Evolutionary conservation across 2,113 vertebrate genomes (phyloP), one percentile per base, ranked within the genome.

Genomic region (Speoplatyrhinus poulsoni): DNA sequence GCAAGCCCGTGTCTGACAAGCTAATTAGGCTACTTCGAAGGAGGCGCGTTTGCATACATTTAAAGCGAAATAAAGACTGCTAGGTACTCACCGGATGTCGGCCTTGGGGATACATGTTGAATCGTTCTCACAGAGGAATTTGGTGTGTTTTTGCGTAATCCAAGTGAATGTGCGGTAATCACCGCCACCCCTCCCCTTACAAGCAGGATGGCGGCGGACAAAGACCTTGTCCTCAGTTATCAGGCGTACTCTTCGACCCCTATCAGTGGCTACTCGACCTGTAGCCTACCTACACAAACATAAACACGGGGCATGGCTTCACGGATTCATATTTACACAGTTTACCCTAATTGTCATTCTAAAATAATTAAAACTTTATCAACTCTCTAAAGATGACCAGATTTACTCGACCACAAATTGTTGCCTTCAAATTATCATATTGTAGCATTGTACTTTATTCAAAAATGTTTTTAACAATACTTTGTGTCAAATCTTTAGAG

Each of bases 61-160:
- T 72, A 80, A 86, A 83, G 32, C 73, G 63, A 69, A 48, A 70
- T 71, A 69, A 73, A 77, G 60, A 60, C 65, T 4, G 12, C 32
- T 41, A 54, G 32, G 62, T 87, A 94, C 96, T 96, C 89, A 97
- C 96, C 94, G 96, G 95, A 94, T 96, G 96, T 91, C 96, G 93
- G 94, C 96, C 95, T 92, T 96, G 95, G 79, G 95, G 95, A 95
- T 96, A 97, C 96, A 97, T 97, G 90, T 87, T 88, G 85, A 83
- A 83, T 88, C 81, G 78, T 81, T 82, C 69, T 47, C 84, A 70
- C 75, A 53, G 58, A 79, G 72, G 71, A 85, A 77, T 87, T 61
- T 64, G 65, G 65, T 60, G 70, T 67, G 81, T 75, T 87, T 52
- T 26, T 65, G 70, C 60, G 88, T 83, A 88, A 87, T 90, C 83